Evolutionary conservation across 2,113 vertebrate species (phyloP).

Genomic region (Athene noctua): DNA sequence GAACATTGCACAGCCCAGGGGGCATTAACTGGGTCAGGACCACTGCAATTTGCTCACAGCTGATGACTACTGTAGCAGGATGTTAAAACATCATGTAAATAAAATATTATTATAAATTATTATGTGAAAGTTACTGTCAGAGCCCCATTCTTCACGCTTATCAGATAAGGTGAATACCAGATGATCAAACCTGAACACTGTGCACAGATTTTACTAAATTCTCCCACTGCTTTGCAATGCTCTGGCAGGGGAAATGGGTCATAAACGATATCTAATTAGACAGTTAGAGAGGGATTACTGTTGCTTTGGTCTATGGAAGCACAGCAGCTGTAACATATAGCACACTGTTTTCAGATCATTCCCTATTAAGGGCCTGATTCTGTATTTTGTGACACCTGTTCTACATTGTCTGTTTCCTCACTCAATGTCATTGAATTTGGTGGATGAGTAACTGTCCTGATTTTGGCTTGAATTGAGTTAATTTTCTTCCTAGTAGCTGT

Average conservation of each 20-base stretch:
- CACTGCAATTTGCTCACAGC: background rate
- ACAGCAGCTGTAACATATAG: background rate
- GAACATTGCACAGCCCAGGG: background rate
- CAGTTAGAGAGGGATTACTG: background rate
- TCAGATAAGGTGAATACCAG: background rate
- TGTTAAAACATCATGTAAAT: background rate
- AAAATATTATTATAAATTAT: background rate
- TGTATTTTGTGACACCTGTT: background rate
- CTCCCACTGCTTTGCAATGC: background rate
- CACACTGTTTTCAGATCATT: background rate
- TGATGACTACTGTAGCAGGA: rapidly evolving
- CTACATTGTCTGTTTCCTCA: background rate
- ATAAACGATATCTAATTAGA: slow-evolving; percentile 25
- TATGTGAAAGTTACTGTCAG: background rate
- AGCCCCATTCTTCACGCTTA: background rate
- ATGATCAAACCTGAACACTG: background rate
- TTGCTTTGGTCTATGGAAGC: background rate
- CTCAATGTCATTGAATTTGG: background rate
- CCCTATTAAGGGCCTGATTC: background rate
- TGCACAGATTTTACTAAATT: slow-evolving; percentile 16
- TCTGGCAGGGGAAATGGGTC: background rate
- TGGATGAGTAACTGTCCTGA: background rate
- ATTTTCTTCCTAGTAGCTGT: no score
- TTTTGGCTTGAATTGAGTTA: no score
- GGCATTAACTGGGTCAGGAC: background rate